Percentiles rank a stretch among this genome's conserved stretches.
These are phyloP conservation scores for Chionis minor DNA, from an alignment of 2,113 vertebrate genomes.

Conservation along the genomic window DNA sequence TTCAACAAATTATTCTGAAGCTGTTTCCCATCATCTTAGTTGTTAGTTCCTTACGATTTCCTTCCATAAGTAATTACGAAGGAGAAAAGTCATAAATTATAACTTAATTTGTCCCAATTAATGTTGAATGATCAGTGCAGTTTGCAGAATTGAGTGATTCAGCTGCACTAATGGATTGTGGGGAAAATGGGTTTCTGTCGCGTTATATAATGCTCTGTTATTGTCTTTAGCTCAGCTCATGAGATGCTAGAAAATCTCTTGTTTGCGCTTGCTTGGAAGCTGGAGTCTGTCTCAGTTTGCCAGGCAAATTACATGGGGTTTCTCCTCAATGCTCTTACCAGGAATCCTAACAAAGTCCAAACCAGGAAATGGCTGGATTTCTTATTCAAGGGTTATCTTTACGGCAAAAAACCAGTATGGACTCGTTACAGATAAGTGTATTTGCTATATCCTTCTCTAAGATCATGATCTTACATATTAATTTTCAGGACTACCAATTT, in stretches of 20 bases:
- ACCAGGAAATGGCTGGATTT: constrained; percentile 38
- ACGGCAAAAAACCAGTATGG: background rate
- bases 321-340: constrained; percentile 28
- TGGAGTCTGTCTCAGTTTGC: background rate
- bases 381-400: constrained; percentile 31
- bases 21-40: constrained; percentile 1
- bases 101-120: constrained; percentile 46
- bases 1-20: constrained; percentile 20
- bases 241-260: constrained; percentile 2
- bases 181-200: constrained; percentile 21
- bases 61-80: constrained; percentile 36
- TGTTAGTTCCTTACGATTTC: constrained; percentile 7
- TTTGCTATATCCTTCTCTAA: background rate
- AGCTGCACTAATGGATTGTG: constrained; percentile 15
- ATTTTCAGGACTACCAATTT: constrained; percentile 13
- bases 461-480: background rate
- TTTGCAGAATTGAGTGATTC: constrained; percentile 47
- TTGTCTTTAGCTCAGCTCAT: constrained; percentile 31
- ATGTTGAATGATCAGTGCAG: constrained; percentile 18
- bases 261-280: background rate
- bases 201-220: background rate
- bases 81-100: constrained; percentile 28
- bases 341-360: constrained; percentile 28
- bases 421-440: constrained; percentile 18
- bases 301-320: constrained; percentile 6